A percentile compares a stretch with the other conserved stretches of the same genome.
phyloP scores from a whole-genome alignment of 2,113 vertebrate genomes.

The Chinchilla lanigera region DNA sequence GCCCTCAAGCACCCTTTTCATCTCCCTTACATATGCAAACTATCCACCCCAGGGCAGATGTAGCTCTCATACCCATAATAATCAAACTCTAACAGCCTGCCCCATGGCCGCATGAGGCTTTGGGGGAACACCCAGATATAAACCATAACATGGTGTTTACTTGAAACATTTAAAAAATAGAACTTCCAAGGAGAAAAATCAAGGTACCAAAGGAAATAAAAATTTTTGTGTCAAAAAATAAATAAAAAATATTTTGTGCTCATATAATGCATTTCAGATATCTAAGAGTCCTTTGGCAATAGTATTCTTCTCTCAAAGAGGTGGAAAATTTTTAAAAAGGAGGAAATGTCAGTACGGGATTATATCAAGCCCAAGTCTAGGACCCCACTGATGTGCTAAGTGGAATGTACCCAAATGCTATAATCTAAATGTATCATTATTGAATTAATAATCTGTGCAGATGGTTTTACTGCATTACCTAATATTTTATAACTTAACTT shows the following conservation, averaged over 20 bases:
- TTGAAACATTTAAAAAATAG: slow-evolving; percentile 54
- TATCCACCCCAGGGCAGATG: no score
- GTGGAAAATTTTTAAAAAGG: not conserved
- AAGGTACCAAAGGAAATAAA: slow-evolving; percentile 60
- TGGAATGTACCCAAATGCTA: not conserved
- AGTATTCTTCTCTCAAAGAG: slow-evolving; percentile 46
- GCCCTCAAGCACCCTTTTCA: no score
- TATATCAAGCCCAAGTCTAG: not conserved
- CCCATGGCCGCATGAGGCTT: no score
- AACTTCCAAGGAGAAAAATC: not conserved
- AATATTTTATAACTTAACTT: not conserved
- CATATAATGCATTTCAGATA: slow-evolving; percentile 27
- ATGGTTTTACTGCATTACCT: not conserved
- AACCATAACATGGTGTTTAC: slow-evolving; percentile 39
- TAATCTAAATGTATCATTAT: not conserved
- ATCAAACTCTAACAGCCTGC: no score
- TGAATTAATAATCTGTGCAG: not conserved
- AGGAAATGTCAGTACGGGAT: not conserved
- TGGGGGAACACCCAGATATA: no score
- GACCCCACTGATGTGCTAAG: not conserved
- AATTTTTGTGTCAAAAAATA: no score
- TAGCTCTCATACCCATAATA: no score
- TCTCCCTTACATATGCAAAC: no score
- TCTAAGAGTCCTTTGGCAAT: not conserved
- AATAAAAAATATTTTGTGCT: slow-evolving; percentile 20